Evolutionary conservation across 2,888 invertebrate genomes (phyloP).

Genomic region (Meteorus cinctellus): DNA sequence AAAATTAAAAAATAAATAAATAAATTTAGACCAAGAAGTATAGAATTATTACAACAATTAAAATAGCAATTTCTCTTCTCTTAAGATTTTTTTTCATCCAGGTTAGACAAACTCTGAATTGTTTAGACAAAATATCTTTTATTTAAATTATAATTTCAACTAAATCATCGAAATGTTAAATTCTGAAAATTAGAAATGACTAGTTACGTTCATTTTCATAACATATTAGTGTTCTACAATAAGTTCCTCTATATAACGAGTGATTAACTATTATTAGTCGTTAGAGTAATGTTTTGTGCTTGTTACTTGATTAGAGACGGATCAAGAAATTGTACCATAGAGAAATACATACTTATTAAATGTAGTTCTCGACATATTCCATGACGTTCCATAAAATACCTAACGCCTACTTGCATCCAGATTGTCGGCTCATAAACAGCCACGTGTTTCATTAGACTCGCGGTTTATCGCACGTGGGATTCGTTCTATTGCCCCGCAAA

Average conservation of each 20-base stretch:
- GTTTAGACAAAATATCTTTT: too few relatives aligned
- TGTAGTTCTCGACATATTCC: conserved; percentile 29
- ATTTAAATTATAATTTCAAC: too few relatives aligned
- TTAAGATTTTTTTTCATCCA: too few relatives aligned
- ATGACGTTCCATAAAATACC: conserved; percentile 36
- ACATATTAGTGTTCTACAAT: neutral
- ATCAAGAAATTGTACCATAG: neutral
- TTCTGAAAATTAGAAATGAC: too few relatives aligned
- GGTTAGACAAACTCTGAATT: too few relatives aligned
- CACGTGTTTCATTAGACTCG: conserved; percentile 46
- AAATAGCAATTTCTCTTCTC: too few relatives aligned
- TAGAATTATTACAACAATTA: too few relatives aligned
- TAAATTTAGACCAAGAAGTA: too few relatives aligned
- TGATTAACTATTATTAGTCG: conserved; percentile 27
- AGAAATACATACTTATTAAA: conserved; percentile 1
- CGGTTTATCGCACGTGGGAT: conserved; percentile 44
- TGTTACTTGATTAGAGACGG: conserved; percentile 32
- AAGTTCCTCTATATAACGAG: neutral
- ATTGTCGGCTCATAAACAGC: conserved; percentile 47
- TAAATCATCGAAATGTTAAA: too few relatives aligned
- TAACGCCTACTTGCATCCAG: conserved; percentile 46
- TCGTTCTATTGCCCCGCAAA: conserved; percentile 44
- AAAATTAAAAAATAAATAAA: too few relatives aligned
- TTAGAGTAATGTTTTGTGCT: conserved; percentile 29
- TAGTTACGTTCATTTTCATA: neutral